phyloP scores from a whole-genome alignment of 2,113 vertebrate genomes.

The Egretta garzetta region DNA sequence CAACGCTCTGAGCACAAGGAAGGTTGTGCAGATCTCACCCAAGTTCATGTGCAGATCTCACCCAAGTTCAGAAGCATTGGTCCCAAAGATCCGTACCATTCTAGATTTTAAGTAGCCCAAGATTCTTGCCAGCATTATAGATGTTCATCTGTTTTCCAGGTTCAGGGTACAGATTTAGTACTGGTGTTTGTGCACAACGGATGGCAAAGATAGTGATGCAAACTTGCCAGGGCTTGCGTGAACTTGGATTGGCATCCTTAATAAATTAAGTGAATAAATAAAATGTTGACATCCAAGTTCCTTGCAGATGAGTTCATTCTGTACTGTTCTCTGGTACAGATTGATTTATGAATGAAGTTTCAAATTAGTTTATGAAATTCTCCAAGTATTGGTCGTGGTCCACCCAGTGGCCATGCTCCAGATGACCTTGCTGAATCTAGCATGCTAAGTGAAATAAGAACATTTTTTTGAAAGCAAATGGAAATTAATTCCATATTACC shows the following conservation, averaged over 20 bases:
- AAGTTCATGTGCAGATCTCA: neutral
- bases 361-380: neutral
- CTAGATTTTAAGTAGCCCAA: neutral
- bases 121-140: neutral
- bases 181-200: neutral
- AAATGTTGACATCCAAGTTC: slow-evolving; percentile 36
- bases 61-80: neutral
- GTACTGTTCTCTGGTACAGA: slow-evolving; percentile 6
- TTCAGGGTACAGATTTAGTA: neutral
- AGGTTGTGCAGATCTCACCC: neutral
- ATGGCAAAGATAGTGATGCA: neutral
- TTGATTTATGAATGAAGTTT: slow-evolving; percentile 48
- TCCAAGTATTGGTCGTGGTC: neutral
- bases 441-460: neutral
- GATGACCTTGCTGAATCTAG: neutral
- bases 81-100: neutral
- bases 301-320: slow-evolving; percentile 27
- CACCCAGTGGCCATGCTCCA: neutral
- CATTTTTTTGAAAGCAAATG: neutral
- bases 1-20: neutral
- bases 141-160: neutral
- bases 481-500: neutral
- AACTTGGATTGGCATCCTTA: slow-evolving; percentile 5
- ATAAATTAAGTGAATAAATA: slow-evolving; percentile 32
- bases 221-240: neutral